Evolutionary conservation across 1,140 invertebrate species (phyloP), one percentile per base, ranked within the genome.

Genomic region (Drosophila punjabiensis): DNA sequence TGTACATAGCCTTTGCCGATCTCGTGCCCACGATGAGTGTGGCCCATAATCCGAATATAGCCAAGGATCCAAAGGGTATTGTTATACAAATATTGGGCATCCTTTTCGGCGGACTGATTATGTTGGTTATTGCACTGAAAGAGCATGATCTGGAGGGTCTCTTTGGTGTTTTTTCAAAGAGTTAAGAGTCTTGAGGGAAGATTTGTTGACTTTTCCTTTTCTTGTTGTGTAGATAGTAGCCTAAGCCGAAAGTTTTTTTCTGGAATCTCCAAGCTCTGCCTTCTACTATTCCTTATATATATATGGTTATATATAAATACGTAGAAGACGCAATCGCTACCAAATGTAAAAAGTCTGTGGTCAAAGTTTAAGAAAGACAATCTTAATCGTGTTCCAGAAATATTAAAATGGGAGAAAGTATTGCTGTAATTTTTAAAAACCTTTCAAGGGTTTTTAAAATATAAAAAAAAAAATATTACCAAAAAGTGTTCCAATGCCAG

Each of bases 1-100:
- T 97, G 1, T 97, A 97, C 81, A 96, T 97, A 69, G 96, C 96
- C 43, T 94, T 97, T 52, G 96, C 96, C 10, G 96, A 97, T 93
- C 94, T 97, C 94, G 96, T 97, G 76, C 94, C 94, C 37, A 94
- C 95, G 76, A 94, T 95, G 86, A 94, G 94, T 79, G 91, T 93
- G 71, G 89, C 85, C n/a, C 89, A 92, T 52, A 81, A 68, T 55
- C 82, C 84, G 0, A 94, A 94, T 32, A 93, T 69, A 91, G 93
- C 52, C 86, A 86, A 93, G 20, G 93, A 93, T 81, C 66, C 82
- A 30, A 77, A 93, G 65, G 63, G 79, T 70, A 82, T 92, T 13
- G 6, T 94, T 6, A 87, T 96, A 50, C 95, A 96, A 84, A 94
- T 96, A 45, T 52, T 95, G 11, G 97, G 97, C 3, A 95, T 97